Conservation (phyloP, 2,888 invertebrate species). For the Graphium colonna region DNA sequence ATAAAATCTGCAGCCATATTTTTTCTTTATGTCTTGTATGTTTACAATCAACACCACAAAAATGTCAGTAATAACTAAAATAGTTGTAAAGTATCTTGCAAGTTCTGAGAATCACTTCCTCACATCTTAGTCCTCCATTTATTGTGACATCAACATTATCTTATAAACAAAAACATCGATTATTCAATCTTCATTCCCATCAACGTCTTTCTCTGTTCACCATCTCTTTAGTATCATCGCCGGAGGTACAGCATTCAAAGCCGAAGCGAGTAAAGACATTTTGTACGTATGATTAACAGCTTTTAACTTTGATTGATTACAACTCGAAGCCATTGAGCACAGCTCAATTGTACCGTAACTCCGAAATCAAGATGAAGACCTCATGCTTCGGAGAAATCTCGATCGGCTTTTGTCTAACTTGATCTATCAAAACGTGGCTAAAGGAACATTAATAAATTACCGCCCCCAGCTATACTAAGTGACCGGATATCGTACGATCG, state of each 20-base stretch:
- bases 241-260: slow-evolving; percentile 21
- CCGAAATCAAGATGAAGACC: slow-evolving; percentile 58
- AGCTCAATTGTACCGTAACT: slow-evolving; percentile 50
- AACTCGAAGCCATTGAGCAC: slow-evolving; percentile 31
- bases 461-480: slow-evolving; percentile 63
- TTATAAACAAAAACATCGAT: background rate
- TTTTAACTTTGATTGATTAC: slow-evolving; percentile 40
- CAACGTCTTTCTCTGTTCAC: background rate
- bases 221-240: slow-evolving; percentile 10
- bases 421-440: slow-evolving; percentile 62
- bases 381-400: slow-evolving; percentile 51
- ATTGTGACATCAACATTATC: background rate
- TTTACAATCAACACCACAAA: too few species aligned
- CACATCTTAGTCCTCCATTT: too few species aligned
- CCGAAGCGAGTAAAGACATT: slow-evolving; percentile 22
- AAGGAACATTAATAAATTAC: slow-evolving; percentile 69
- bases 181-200: slow-evolving; percentile 7
- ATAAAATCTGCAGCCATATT: too few species aligned
- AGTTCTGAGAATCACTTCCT: too few species aligned
- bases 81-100: too few species aligned
- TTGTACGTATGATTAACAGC: slow-evolving; percentile 27
- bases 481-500: slow-evolving; percentile 62
- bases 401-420: slow-evolving; percentile 63
- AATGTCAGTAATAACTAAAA: too few species aligned
- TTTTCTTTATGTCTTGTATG: too few species aligned